Conservation (phyloP, 2,113 vertebrate genomes). For the rat (Rattus norvegicus) region DNA sequence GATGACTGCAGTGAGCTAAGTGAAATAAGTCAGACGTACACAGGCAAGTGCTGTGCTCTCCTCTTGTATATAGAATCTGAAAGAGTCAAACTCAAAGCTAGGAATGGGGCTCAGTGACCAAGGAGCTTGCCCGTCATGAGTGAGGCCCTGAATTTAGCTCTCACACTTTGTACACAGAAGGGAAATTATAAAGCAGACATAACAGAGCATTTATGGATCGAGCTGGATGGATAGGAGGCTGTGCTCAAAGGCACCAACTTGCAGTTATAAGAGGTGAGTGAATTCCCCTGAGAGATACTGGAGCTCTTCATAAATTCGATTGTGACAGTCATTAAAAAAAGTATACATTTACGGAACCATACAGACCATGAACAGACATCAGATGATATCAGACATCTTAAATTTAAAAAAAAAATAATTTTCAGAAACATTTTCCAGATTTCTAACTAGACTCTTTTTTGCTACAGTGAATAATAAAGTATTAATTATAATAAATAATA, state of each 20-base stretch:
- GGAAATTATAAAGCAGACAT: not conserved
- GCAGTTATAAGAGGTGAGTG: not conserved
- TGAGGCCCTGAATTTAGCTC: not conserved
- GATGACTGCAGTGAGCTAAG: not conserved
- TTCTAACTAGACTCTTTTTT: not conserved
- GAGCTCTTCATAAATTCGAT: not conserved
- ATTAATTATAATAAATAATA: conserved; percentile 33
- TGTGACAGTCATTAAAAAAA: not conserved
- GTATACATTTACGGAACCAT: not conserved
- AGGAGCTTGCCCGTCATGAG: no score
- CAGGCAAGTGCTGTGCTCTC: not conserved
- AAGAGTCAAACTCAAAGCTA: not conserved
- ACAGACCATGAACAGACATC: not conserved
- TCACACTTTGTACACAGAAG: not conserved
- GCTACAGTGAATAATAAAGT: conserved; percentile 7
- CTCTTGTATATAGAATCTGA: not conserved
- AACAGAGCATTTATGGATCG: not conserved
- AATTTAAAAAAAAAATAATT: not conserved
- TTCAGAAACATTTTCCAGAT: not conserved
- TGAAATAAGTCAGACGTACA: not conserved
- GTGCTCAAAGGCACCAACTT: not conserved
- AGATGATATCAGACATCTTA: not conserved
- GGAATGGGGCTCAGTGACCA: not conserved
- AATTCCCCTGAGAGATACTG: not conserved
- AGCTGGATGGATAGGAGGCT: no score